These are phyloP conservation scores for Thaleichthys pacificus DNA, from an alignment of 2,797 vertebrate species.

Conservation along the genomic window DNA sequence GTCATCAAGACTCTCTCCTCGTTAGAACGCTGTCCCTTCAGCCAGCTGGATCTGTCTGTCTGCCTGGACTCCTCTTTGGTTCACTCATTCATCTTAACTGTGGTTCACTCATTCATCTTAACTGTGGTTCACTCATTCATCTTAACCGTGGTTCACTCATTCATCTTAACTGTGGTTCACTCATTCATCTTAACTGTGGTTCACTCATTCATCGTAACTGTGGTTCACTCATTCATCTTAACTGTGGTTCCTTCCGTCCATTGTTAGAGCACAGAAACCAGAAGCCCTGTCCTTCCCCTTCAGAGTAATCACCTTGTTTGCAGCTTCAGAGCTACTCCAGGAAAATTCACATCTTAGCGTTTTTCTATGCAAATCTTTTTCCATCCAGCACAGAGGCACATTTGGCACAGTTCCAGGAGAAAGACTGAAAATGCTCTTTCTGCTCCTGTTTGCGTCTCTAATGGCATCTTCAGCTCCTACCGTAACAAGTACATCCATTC, in stretches of 20 bases:
- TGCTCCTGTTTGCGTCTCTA: constrained; percentile 20
- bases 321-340: constrained; percentile 20
- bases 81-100: not conserved
- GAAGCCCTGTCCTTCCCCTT: constrained; percentile 25
- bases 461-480: not conserved
- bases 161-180: too few species aligned
- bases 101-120: not conserved
- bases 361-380: constrained; percentile 58
- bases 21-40: constrained; percentile 62
- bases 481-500: too few species aligned
- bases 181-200: too few species aligned
- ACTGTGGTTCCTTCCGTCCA: not conserved
- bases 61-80: not conserved
- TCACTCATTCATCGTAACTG: too few species aligned
- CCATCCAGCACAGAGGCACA: constrained; percentile 56
- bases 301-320: constrained; percentile 49
- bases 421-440: constrained; percentile 13
- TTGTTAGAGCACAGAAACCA: not conserved
- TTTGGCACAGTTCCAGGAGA: constrained; percentile 38
- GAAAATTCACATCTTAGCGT: constrained; percentile 44
- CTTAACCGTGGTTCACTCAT: too few species aligned
- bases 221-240: not conserved
- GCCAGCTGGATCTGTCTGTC: not conserved
- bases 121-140: too few species aligned
- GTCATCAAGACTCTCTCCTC: constrained; percentile 63